Evolutionary conservation across 30 jellyfish, hydroid and myxozoan genomes (phyloP), one percentile per base, ranked within the genome.

Genomic region (Chironex yamaguchii): DNA sequence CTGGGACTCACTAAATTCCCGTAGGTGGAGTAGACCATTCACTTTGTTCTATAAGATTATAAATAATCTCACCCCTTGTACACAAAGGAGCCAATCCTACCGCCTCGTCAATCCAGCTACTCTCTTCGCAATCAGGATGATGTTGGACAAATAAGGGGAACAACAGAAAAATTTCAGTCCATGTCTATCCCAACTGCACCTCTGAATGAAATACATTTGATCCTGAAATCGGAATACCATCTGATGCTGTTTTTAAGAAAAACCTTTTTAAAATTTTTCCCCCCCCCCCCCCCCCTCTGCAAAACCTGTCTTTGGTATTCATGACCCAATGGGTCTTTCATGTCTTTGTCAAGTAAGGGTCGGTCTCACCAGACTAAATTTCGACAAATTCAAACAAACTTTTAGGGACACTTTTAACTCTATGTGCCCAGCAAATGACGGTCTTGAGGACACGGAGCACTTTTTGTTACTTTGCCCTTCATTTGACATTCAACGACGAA

Each of bases 81-180:
- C n/a, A n/a, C n/a, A n/a, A n/a, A n/a, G n/a, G n/a, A n/a, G n/a
- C n/a, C n/a, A n/a, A n/a, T n/a, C 82, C n/a, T n/a, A n/a, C n/a
- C 82, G 29, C 67, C 51, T 81, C 81, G 67, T 4, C 76, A 42
- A 84, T 81, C 84, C 70, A 76, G 30, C 26, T 81, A 81, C 91
- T 67, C 84, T 62, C 83, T 81, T 81, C 84, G 91, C 76, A 63
- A 67, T 27, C 83, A 34, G 53, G 84, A 81, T 67, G 83, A 14
- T 22, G 52, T 66, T 54, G 76, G 84, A 74, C 84, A 29, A 81
- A 63, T 81, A 34, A 33, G 22, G 65, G 34, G 73, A 65, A 79
- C 82, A 64, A 79, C 90, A 63, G 82, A 58, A 58, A 32, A 79
- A 64, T 79, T 58, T 75, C 74, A 79, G 21, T 79, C 82, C 54